phyloP scores from a whole-genome alignment of 2,113 vertebrate genomes.

The Sterrhoptilus dennistouni region DNA sequence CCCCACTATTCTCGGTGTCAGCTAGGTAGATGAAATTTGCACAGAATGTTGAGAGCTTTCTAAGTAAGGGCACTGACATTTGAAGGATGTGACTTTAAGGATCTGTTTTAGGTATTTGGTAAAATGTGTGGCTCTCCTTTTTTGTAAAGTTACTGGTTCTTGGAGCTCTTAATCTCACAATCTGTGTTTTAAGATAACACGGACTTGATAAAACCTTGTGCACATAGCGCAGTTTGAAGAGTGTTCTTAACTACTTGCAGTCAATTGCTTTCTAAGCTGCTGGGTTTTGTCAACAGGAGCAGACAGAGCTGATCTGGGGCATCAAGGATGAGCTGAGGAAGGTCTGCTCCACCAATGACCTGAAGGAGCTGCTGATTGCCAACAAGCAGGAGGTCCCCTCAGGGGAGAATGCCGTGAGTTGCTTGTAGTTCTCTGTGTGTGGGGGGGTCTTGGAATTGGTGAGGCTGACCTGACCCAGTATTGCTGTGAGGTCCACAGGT shows the following conservation, averaged over 20 bases:
- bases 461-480: background rate
- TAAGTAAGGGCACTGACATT: background rate
- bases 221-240: background rate
- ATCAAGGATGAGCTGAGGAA: slow-evolving; percentile 95
- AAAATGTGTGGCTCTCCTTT: background rate
- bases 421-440: background rate
- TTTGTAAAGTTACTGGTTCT: background rate
- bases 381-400: slow-evolving; percentile 93
- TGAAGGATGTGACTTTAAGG: background rate
- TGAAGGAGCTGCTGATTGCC: slow-evolving; percentile 95
- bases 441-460: rapidly evolving
- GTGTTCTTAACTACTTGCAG: background rate
- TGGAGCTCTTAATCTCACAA: background rate
- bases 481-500: background rate
- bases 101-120: background rate
- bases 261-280: background rate
- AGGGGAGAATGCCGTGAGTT: slow-evolving; percentile 91
- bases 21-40: background rate
- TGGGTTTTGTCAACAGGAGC: slow-evolving; percentile 76
- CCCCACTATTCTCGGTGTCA: background rate
- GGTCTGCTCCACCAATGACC: slow-evolving; percentile 86
- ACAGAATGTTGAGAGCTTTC: background rate
- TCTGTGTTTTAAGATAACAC: background rate
- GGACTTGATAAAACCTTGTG: background rate
- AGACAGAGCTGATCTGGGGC: slow-evolving; percentile 92